phyloP scores from a whole-genome alignment of 2,113 vertebrate genomes.

The Nestor notabilis region DNA sequence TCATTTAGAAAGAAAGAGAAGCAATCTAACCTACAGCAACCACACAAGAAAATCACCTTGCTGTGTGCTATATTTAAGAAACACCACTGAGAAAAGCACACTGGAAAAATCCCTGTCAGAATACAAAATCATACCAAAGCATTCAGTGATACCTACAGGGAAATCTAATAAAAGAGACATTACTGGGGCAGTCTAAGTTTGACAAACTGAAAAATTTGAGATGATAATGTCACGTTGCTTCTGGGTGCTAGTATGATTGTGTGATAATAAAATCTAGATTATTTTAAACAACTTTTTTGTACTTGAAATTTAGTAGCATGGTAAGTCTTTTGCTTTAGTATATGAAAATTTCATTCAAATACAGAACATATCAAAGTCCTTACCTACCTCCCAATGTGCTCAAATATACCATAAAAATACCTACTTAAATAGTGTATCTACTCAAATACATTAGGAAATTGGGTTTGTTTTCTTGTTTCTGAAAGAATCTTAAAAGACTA shows the following conservation, averaged over 20 bases:
- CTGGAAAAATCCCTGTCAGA: background rate
- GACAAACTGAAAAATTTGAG: background rate
- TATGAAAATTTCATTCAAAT: background rate
- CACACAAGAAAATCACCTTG: background rate
- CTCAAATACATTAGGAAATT: background rate
- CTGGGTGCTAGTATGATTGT: background rate
- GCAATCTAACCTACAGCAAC: background rate
- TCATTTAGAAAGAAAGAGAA: background rate
- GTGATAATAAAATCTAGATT: background rate
- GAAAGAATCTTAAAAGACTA: background rate
- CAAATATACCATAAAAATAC: background rate
- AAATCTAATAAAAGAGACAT: background rate
- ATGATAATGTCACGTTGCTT: background rate
- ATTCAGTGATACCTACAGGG: background rate
- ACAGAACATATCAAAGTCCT: background rate
- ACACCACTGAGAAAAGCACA: background rate
- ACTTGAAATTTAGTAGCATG: background rate
- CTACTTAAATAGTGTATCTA: background rate
- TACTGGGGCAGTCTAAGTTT: background rate
- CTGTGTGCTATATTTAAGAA: background rate
- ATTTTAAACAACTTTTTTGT: background rate
- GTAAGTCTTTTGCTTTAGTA: background rate
- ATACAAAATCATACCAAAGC: background rate
- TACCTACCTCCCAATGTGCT: background rate
- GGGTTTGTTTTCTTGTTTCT: background rate